Base-by-base conservation (phyloP, 2,113 vertebrate species). In the Alosa alosa region DNA sequence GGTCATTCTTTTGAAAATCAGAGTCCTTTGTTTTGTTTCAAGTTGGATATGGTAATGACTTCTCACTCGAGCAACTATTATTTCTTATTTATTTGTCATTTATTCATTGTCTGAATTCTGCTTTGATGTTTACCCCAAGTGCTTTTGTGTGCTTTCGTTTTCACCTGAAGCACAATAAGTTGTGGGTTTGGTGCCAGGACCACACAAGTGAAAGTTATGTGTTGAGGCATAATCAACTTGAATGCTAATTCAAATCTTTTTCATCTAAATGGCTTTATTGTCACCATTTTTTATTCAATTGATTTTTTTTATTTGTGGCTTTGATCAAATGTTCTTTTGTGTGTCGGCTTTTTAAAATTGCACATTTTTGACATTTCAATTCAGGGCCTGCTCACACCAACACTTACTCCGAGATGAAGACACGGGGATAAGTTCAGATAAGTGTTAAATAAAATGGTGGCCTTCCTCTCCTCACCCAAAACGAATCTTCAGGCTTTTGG, bases 91-190 rank as follows among this genome's bases (percentile, higher is more conserved):
- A 39, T 78, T 41, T 52, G n/a, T 83, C 0, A 25, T 55, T 84
- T 81, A 82, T 84, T 52, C 52, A 64, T 64, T 41, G 44, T 60
- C 84, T 85, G 49, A 41, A 84, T 47, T 85, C 72, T 81, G 68
- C 47, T 11, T 78, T 39, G 72, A 78, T 2, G 45, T 78, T 85
- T 87, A 4, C n/a, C 52, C 9, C 7, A 44, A 84, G 39, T 50
- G 57, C 84, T 82, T 60, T 75, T 57, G 46, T 85, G n/a, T 10
- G 11, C 0, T 11, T 47, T 55, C 57, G 82, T 18, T 52, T 49
- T 82, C 41, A 22, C 49, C 47, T 31, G 10, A 15, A 17, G 39
- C 11, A 15, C 3, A 18, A 11, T 78, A 6, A 72, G 64, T 6
- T 15, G 11, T 15, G n/a, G n/a, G 22, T n/a, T 25, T 25, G 5